Conservation (phyloP, 2,888 invertebrate species). For the Pinctada fucata region DNA sequence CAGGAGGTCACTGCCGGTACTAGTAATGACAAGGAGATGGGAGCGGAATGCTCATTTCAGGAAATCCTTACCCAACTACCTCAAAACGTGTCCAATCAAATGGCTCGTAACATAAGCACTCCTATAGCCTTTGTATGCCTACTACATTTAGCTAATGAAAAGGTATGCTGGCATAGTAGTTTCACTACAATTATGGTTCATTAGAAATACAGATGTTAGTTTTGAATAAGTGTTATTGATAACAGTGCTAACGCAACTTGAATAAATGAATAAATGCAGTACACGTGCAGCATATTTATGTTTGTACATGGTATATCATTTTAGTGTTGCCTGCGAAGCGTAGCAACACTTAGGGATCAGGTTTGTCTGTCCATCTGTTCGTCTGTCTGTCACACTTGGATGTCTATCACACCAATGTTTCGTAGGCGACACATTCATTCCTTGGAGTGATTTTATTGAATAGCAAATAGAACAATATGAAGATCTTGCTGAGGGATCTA, state of each 20-base stretch:
- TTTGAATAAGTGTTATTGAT: too few relatives aligned
- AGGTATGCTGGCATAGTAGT: conserved; percentile 69
- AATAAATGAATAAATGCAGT: background rate
- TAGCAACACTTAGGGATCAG: background rate
- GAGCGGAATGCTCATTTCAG: conserved; percentile 55
- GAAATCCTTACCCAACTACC: conserved; percentile 71
- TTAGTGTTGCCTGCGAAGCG: too few relatives aligned
- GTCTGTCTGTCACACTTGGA: too few relatives aligned
- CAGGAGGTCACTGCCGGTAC: conserved; percentile 2
- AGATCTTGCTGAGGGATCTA: background rate
- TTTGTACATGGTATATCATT: too few relatives aligned
- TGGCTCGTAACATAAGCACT: conserved; percentile 86
- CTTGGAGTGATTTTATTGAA: background rate
- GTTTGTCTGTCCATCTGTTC: too few relatives aligned
- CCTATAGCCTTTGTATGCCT: conserved; percentile 89
- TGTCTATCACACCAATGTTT: too few relatives aligned
- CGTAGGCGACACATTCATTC: too few relatives aligned
- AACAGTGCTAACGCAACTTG: background rate
- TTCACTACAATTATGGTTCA: too few relatives aligned
- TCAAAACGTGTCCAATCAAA: conserved; percentile 76
- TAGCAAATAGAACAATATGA: background rate
- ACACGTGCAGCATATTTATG: too few relatives aligned
- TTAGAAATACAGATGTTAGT: too few relatives aligned
- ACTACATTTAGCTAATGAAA: conserved; percentile 90
- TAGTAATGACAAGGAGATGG: conserved; percentile 42